Base-by-base conservation (phyloP, 2,113 vertebrate species). In the Paraplagusia blochii region DNA sequence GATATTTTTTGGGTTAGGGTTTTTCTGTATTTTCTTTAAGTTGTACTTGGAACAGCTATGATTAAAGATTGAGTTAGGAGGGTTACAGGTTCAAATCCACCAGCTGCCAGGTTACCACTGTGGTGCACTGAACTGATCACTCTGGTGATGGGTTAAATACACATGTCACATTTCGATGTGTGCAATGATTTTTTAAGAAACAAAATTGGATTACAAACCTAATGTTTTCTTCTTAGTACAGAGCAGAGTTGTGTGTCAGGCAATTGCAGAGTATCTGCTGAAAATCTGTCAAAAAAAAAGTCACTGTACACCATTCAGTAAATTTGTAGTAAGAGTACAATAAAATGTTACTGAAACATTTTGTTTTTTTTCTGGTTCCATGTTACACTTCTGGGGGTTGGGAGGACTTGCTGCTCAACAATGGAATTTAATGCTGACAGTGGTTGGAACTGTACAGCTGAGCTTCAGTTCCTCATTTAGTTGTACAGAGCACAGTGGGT, bases 401-500 rank as follows among this genome's bases (percentile, higher is more conserved):
- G 13, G 44, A 72, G 74, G 43, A 39, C 48, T 74, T 55, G 8
- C 68, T 65, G 39, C 16, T 12, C 22, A 29, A 29, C 22, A 29
- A 2, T 29, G 22, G 22, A 29, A 29, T 29, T 29, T 29, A 29
- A 29, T 29, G 22, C 22, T 29, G 22, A 29, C 22, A 29, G 22
- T 29, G 22, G 63, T 39, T 65, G 55, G 63, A 62, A 55, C 61
- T 69, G 58, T 71, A 36, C 72, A 72, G 72, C 78, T 72, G 77
- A 75, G 67, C 74, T 76, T 63, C 44, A 56, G 67, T 75, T 66
- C 68, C 66, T 82, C 53, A 80, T 84, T 82, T 76, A 62, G 68
- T 72, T 66, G 65, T 67, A 66, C 42, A 46, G 62, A 81, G 64
- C 59, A 16, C 53, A 71, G 66, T 9, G 44, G 64, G 51, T 44